These are phyloP conservation scores for Ceratotherium simum DNA, from an alignment of 2,113 vertebrate genomes.

Conservation along the genomic window DNA sequence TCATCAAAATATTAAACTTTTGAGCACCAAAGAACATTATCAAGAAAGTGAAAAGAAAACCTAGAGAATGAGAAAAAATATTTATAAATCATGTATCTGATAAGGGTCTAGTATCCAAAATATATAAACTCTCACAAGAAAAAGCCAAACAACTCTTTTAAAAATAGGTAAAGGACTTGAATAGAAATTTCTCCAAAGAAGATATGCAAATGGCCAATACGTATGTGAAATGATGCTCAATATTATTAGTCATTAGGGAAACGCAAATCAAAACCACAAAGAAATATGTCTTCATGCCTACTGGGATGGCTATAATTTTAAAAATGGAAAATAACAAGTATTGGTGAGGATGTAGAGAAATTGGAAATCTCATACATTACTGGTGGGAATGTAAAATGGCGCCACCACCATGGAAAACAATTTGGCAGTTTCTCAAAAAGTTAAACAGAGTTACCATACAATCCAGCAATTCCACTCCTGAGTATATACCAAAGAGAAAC, in stretches of 20 bases:
- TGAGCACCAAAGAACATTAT: background rate
- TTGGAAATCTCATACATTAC: background rate
- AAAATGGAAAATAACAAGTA: background rate
- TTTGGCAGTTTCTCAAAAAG: background rate
- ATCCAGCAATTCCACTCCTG: background rate
- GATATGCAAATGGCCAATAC: background rate
- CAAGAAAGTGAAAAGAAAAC: background rate
- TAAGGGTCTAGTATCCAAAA: background rate
- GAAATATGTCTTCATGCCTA: background rate
- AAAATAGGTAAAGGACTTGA: background rate
- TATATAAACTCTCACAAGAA: background rate
- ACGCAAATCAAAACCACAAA: background rate
- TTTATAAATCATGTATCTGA: background rate
- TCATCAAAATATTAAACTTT: background rate
- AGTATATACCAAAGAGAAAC: background rate
- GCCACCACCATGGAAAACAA: background rate
- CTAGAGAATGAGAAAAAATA: background rate
- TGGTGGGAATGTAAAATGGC: background rate
- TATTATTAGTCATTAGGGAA: background rate
- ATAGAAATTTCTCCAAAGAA: slow-evolving; percentile 5
- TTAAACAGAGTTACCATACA: background rate
- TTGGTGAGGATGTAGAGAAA: background rate
- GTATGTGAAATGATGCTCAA: slow-evolving; percentile 16
- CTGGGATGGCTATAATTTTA: background rate
- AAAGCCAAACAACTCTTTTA: background rate